Percentiles rank a stretch among this genome's conserved stretches.
Evolutionary conservation across 2,113 vertebrate genomes (phyloP).

Genomic region (Anas platyrhynchos): DNA sequence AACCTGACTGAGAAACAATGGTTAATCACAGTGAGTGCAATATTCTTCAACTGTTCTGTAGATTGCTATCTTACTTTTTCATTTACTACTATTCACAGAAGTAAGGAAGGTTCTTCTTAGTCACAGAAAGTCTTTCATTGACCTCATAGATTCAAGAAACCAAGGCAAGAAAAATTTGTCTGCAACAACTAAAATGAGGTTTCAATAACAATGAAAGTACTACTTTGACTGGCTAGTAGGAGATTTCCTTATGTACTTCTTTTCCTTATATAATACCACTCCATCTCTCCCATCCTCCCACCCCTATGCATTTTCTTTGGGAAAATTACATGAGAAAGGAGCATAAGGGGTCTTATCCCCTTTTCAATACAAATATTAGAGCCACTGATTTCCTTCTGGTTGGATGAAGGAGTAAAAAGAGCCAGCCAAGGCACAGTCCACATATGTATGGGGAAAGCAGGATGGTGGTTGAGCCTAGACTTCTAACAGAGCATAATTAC

Average conservation of each 20-base stretch:
- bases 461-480: not conserved
- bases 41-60: not conserved
- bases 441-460: not conserved
- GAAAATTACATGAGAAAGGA: not conserved
- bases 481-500: not conserved
- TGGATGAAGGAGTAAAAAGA: not conserved
- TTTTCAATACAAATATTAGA: not conserved
- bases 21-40: constrained; percentile 12
- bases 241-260: not conserved
- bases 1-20: constrained; percentile 11
- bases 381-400: not conserved
- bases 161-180: not conserved
- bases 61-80: constrained; percentile 6
- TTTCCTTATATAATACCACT: not conserved
- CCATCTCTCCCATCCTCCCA: not conserved
- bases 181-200: not conserved
- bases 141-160: not conserved
- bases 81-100: not conserved
- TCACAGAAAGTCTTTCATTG: not conserved
- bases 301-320: not conserved
- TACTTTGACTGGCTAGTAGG: not conserved
- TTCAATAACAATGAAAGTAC: not conserved
- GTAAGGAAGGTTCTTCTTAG: not conserved
- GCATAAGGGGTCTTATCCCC: not conserved
- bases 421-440: not conserved